A percentile compares a stretch with the other conserved stretches of the same genome.
Conservation (phyloP, 2,888 invertebrate genomes). For the Phengaris arion region DNA sequence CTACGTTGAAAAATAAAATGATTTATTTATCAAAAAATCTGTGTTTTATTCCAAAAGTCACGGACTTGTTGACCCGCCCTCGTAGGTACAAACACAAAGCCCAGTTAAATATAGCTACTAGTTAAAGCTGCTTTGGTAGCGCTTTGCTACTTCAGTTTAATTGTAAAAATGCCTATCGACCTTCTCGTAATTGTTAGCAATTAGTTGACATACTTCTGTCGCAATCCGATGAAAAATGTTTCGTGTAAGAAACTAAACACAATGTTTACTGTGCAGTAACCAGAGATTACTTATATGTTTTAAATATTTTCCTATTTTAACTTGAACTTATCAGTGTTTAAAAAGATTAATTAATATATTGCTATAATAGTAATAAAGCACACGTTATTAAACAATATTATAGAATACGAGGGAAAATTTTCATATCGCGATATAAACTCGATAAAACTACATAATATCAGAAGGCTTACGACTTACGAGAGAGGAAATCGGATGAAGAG, state of each 20-base stretch:
- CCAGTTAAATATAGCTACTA: not conserved
- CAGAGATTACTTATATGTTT: not conserved
- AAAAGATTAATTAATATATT: too few relatives aligned
- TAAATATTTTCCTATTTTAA: too few relatives aligned
- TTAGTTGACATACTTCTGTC: constrained; percentile 19
- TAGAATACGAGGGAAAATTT: not conserved
- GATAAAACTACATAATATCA: constrained; percentile 2
- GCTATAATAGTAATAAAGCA: too few relatives aligned
- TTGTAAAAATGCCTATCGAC: constrained; percentile 19
- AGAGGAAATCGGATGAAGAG: constrained; percentile 3
- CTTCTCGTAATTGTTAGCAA: constrained; percentile 1
- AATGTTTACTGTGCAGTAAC: not conserved
- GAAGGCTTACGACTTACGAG: not conserved
- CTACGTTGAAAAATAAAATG: too few relatives aligned
- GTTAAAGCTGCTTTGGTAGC: not conserved
- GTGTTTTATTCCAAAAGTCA: too few relatives aligned
- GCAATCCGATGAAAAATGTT: not conserved
- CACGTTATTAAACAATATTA: not conserved
- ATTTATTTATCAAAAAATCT: too few relatives aligned
- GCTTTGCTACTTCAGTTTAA: constrained; percentile 4
- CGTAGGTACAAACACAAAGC: not conserved
- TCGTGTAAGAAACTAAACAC: not conserved
- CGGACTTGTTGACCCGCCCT: too few relatives aligned
- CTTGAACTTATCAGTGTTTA: too few relatives aligned
- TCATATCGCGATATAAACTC: not conserved